phyloP scores from a whole-genome alignment of 35 echinoderm and acorn worm species.

The Heliocidaris erythrogramma region DNA sequence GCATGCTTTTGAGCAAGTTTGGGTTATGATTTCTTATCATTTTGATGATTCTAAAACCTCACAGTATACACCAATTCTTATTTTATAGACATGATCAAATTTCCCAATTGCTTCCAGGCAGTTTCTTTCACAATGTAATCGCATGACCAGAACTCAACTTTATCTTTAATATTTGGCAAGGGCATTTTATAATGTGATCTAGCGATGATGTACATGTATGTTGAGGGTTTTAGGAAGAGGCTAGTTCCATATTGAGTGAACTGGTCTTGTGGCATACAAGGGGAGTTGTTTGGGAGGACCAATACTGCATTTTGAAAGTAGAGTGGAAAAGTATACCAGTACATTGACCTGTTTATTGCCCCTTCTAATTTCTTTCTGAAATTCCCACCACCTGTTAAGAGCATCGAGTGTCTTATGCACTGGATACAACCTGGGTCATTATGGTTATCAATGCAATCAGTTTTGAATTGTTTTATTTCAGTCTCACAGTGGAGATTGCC shows the following conservation, averaged over 20 bases:
- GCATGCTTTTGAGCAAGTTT: too few relatives aligned
- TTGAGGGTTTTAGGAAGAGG: too few relatives aligned
- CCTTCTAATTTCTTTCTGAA: not conserved
- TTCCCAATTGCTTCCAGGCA: too few relatives aligned
- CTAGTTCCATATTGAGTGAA: too few relatives aligned
- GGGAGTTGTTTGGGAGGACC: too few relatives aligned
- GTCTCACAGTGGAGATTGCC: conserved; percentile 12
- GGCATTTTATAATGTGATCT: not conserved
- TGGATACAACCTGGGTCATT: not conserved
- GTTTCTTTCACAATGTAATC: not conserved
- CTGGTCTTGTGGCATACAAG: too few relatives aligned
- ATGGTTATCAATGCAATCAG: not conserved
- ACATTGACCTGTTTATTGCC: not conserved
- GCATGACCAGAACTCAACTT: not conserved
- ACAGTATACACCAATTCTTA: too few relatives aligned
- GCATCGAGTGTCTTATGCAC: not conserved
- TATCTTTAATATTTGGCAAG: not conserved
- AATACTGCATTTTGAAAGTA: not conserved
- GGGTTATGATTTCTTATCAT: too few relatives aligned
- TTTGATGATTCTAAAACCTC: too few relatives aligned
- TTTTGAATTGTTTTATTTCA: not conserved
- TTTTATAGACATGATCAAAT: too few relatives aligned
- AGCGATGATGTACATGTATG: not conserved
- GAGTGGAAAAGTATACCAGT: not conserved
- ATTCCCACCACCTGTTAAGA: not conserved